Evolutionary conservation across 2,888 invertebrate genomes (phyloP).

Genomic region (Geotrupes spiniger): DNA sequence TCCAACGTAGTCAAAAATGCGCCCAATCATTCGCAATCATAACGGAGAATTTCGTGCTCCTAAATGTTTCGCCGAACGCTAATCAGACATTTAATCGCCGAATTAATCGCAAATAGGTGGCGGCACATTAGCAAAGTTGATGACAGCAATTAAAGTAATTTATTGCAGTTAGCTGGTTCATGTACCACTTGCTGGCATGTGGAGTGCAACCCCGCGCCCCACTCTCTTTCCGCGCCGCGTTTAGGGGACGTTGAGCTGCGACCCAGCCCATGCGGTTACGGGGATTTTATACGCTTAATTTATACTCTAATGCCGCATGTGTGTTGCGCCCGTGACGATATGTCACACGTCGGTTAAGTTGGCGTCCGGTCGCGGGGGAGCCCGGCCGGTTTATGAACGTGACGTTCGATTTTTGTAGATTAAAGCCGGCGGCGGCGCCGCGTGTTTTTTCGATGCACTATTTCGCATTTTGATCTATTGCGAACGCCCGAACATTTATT

Average conservation of each 20-base stretch:
- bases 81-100: slow-evolving; percentile 31
- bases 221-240: not conserved
- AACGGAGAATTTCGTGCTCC: not conserved
- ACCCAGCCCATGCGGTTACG: slow-evolving; percentile 41
- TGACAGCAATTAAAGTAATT: slow-evolving; percentile 48
- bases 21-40: not conserved
- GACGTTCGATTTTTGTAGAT: too few relatives aligned
- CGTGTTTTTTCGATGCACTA: too few relatives aligned
- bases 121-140: slow-evolving; percentile 43
- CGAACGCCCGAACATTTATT: too few relatives aligned
- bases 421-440: too few relatives aligned
- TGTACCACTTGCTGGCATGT: slow-evolving; percentile 29
- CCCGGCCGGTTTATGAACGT: too few relatives aligned
- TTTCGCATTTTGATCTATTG: too few relatives aligned
- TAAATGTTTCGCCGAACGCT: not conserved
- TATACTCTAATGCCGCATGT: slow-evolving; percentile 31
- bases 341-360: slow-evolving; percentile 9
- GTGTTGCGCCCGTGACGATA: slow-evolving; percentile 16
- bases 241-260: slow-evolving; percentile 23
- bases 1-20: too few relatives aligned
- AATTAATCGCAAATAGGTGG: slow-evolving; percentile 34
- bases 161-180: slow-evolving; percentile 38
- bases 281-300: slow-evolving; percentile 46
- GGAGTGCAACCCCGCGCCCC: slow-evolving; percentile 21
- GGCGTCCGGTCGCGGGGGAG: not conserved